Conservation (phyloP, 1,140 invertebrate genomes). For the Scaptomyza montana region DNA sequence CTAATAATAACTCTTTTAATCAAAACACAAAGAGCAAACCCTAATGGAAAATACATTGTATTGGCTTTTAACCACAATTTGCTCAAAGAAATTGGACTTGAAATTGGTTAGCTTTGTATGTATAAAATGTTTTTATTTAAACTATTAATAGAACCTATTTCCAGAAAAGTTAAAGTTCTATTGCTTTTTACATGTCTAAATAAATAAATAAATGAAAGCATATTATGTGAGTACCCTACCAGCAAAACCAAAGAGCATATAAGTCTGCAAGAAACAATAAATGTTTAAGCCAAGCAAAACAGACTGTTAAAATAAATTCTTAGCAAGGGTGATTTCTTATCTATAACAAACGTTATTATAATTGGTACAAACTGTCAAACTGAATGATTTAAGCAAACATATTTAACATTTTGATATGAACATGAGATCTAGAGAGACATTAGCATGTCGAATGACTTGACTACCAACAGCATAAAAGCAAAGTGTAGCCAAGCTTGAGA, state of each 20-base stretch:
- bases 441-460: constrained; percentile 70
- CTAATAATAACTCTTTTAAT: too few species aligned
- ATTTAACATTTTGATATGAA: constrained; percentile 22
- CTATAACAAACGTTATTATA: neutral
- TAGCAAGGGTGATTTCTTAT: neutral
- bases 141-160: neutral
- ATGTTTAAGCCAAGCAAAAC: neutral
- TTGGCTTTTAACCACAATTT: too few species aligned
- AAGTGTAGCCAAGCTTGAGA: constrained; percentile 73
- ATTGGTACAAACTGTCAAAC: constrained; percentile 13
- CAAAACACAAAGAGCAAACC: too few species aligned
- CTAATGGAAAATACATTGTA: too few species aligned
- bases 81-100: too few species aligned
- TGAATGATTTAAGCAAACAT: neutral
- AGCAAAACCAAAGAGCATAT: neutral
- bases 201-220: constrained; percentile 8
- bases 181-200: constrained; percentile 1
- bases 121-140: neutral
- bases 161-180: constrained; percentile 6
- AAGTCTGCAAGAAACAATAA: neutral
- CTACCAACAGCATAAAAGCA: constrained; percentile 65
- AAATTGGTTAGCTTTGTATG: too few species aligned
- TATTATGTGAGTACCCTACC: constrained; percentile 10
- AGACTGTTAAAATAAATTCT: neutral
- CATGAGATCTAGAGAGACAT: constrained; percentile 53